phyloP scores from a whole-genome alignment of 1,140 invertebrate genomes.

The Pygmarrhopalites habei region DNA sequence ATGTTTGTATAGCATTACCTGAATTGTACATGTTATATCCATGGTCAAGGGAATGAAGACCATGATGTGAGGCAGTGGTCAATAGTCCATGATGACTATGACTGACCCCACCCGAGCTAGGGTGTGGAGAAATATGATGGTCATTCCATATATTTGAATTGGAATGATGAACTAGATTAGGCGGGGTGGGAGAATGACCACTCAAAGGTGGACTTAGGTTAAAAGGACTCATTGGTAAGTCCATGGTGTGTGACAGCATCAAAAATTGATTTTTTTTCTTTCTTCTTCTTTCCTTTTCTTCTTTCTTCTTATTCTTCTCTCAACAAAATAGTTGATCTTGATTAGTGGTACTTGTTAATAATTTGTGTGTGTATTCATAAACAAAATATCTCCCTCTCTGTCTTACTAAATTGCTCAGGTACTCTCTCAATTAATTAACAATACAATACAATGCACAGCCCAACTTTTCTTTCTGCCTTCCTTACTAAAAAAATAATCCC shows the following conservation, averaged over 20 bases:
- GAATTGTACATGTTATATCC: conserved; percentile 38
- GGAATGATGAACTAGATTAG: conserved; percentile 37
- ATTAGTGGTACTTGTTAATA: too few species aligned
- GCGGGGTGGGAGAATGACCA: conserved; percentile 38
- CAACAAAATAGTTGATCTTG: too few species aligned
- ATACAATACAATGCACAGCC: too few species aligned
- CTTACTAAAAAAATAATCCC: neutral
- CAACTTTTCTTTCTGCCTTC: too few species aligned
- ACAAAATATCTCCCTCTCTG: neutral
- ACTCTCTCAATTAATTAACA: too few species aligned
- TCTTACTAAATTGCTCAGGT: neutral
- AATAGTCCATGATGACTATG: conserved; percentile 35
- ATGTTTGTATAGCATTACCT: too few species aligned
- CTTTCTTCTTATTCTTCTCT: too few species aligned
- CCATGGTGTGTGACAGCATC: conserved; percentile 18
- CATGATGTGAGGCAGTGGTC: conserved; percentile 34
- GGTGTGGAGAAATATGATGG: conserved; percentile 31
- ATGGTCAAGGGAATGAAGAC: conserved; percentile 32
- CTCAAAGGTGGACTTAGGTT: conserved; percentile 55
- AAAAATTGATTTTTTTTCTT: too few species aligned
- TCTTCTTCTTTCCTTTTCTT: too few species aligned
- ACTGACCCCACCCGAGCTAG: conserved; percentile 4
- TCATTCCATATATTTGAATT: conserved; percentile 31
- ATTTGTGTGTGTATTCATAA: neutral
- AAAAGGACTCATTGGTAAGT: conserved; percentile 58